A percentile compares a stretch with the other conserved stretches of the same genome.
These are phyloP conservation scores for Melieria omissa DNA, from an alignment of 2,888 invertebrate species.

Conservation along the genomic window DNA sequence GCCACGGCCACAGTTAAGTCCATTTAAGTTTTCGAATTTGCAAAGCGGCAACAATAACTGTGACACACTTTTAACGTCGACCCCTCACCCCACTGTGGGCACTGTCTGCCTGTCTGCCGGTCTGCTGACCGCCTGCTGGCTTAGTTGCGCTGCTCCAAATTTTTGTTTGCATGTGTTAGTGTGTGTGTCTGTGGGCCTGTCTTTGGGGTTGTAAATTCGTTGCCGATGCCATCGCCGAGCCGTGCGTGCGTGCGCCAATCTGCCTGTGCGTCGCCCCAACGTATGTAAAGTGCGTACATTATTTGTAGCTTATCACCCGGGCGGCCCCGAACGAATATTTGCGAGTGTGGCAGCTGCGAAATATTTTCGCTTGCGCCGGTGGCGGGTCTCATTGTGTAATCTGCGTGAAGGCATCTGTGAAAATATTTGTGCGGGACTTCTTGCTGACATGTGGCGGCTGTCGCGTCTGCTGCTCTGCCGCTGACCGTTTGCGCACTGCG, in stretches of 20 bases:
- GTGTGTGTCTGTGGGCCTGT: neutral
- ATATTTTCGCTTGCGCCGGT: neutral
- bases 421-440: constrained; percentile 3
- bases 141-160: neutral
- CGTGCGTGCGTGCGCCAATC: neutral
- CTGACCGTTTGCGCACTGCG: too few relatives aligned
- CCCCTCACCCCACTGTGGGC: too few relatives aligned
- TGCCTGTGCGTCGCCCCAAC: too few relatives aligned
- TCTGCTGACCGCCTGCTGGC: too few relatives aligned
- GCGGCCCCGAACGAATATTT: constrained; percentile 9
- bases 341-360: neutral
- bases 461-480: neutral
- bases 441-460: constrained; percentile 3
- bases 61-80: too few relatives aligned
- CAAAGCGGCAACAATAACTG: too few relatives aligned
- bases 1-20: neutral
- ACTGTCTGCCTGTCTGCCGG: too few relatives aligned
- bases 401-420: constrained; percentile 8
- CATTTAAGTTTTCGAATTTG: constrained; percentile 9
- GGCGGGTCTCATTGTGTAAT: constrained; percentile 2
- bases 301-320: constrained; percentile 37
- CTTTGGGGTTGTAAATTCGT: constrained; percentile 8
- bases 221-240: constrained; percentile 15
- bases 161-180: neutral
- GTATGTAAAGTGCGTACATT: constrained; percentile 30